These are phyloP conservation scores for Orthonevra nobilis DNA, from an alignment of 2,888 invertebrate genomes.

Conservation along the genomic window DNA sequence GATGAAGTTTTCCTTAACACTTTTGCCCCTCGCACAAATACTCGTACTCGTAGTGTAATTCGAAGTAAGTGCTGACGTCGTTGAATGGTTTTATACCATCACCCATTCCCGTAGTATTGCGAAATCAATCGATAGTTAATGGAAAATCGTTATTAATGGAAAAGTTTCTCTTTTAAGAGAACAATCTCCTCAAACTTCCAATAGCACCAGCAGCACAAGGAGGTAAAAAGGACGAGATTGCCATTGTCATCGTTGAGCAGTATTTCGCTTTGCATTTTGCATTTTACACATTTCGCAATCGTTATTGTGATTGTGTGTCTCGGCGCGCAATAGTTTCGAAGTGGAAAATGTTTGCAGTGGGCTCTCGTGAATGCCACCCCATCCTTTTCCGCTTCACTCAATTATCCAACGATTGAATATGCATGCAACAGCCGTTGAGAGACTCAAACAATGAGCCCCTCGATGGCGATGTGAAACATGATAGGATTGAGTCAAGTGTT, in stretches of 20 bases:
- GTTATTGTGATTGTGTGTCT: conserved; percentile 52
- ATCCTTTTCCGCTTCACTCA: conserved; percentile 43
- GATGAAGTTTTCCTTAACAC: conserved; percentile 54
- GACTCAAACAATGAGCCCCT: conserved; percentile 46
- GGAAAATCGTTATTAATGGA: conserved; percentile 80
- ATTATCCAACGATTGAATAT: conserved; percentile 59
- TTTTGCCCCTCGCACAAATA: conserved; percentile 24
- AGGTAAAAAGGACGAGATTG: not conserved
- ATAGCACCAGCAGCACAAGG: too few species aligned
- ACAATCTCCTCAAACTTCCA: too few species aligned
- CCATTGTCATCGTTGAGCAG: conserved; percentile 8
- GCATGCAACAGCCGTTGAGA: conserved; percentile 41
- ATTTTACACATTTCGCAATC: conserved; percentile 55
- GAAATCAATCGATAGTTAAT: conserved; percentile 80
- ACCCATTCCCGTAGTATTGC: conserved; percentile 68
- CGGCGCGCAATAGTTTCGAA: conserved; percentile 52
- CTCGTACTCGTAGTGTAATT: conserved; percentile 52
- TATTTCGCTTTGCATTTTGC: too few species aligned
- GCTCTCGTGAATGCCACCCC: not conserved
- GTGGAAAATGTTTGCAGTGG: conserved; percentile 50
- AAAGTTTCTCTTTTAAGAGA: conserved; percentile 73
- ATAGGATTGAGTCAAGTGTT: conserved; percentile 68
- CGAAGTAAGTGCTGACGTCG: conserved; percentile 45
- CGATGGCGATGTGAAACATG: conserved; percentile 60
- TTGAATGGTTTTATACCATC: too few species aligned